Base-by-base conservation (phyloP, 2,888 invertebrate species). In the Lasioglossum lativentre region DNA sequence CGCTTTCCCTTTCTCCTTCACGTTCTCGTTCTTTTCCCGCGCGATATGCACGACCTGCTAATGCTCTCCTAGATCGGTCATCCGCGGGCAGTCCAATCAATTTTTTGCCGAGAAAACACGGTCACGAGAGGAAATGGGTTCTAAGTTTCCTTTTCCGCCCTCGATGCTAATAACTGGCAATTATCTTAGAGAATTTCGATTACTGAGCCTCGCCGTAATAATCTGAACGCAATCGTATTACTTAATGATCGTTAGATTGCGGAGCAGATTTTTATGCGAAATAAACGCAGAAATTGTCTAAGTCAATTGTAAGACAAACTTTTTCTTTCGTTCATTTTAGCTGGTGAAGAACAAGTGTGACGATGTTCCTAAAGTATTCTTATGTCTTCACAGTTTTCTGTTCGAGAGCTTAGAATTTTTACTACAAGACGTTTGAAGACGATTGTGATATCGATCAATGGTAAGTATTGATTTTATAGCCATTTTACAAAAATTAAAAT, bases 1-100 rank as follows among this genome's bases (percentile, higher is more conserved):
- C 40, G 72, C 77, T 85, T 72, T 78, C 75, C 81, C 70, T 81
- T 75, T 78, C 72, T 72, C 70, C 34, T 27, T 27, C 23, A 2
- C 52, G 52, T 52, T 40, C 19, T 34, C n/a, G 30, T 27, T 66
- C 47, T 66, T 79, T 66, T 23, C n/a, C 14, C 40, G 19, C 10
- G 27, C 6, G 42, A 63, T 42, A 75, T 30, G 75, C 56, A 42
- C 63, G 45, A 47, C 42, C 71, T 42, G 16, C 23, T 52, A 23
- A 40, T 42, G 14, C 30, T 16, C 30, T 16, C n/a, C 27, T 14
- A 23, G 23, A 42, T 71, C 63, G 63, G 42, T 38, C 70, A 83
- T 56, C 63, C 27, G 47, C n/a, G 34, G 19, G 16, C 40, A 40
- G 4, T 6, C 4, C 27, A 38, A 45, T 38, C 19, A 38, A 8